Evolutionary conservation across 2,113 vertebrate genomes (phyloP).

Genomic region (Gnathonemus longibarbis): DNA sequence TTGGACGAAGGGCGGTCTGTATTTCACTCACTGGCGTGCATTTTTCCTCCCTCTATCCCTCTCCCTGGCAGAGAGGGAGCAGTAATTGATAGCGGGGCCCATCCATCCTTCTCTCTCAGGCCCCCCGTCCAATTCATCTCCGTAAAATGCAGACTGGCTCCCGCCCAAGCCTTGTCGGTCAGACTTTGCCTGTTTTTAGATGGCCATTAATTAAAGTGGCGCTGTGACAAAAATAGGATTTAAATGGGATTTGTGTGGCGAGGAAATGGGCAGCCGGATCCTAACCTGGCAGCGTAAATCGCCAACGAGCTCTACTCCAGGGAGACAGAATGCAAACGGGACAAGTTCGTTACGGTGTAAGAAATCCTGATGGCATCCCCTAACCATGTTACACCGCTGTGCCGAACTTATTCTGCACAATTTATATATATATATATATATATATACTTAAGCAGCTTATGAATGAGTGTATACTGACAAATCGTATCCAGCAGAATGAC

Average conservation of each 20-base stretch:
- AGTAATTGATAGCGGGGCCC: conserved; percentile 64
- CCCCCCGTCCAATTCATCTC: conserved; percentile 62
- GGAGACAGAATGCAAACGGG: background rate
- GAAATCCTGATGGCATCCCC: background rate
- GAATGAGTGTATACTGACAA: background rate
- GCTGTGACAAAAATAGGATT: conserved; percentile 59
- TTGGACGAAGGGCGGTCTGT: background rate
- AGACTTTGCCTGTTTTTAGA: conserved; percentile 63
- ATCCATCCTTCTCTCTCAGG: conserved; percentile 64
- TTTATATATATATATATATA: background rate
- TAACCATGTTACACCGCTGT: background rate
- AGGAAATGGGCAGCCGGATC: conserved; percentile 50
- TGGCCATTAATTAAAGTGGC: conserved; percentile 62
- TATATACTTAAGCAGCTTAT: background rate
- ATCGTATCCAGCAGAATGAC: background rate
- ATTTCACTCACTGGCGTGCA: conserved; percentile 36
- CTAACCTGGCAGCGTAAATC: conserved; percentile 60
- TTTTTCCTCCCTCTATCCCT: conserved; percentile 37
- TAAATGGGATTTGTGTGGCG: conserved; percentile 51
- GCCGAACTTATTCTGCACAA: background rate
- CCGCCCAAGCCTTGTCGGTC: conserved; percentile 55
- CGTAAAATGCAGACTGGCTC: conserved; percentile 59
- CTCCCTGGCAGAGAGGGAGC: conserved; percentile 40
- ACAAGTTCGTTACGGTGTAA: background rate
- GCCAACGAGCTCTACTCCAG: conserved; percentile 37